A percentile compares a stretch with the other conserved stretches of the same genome.
These are phyloP conservation scores for Andrena bicolor DNA, from an alignment of 2,888 invertebrate genomes.

Conservation along the genomic window DNA sequence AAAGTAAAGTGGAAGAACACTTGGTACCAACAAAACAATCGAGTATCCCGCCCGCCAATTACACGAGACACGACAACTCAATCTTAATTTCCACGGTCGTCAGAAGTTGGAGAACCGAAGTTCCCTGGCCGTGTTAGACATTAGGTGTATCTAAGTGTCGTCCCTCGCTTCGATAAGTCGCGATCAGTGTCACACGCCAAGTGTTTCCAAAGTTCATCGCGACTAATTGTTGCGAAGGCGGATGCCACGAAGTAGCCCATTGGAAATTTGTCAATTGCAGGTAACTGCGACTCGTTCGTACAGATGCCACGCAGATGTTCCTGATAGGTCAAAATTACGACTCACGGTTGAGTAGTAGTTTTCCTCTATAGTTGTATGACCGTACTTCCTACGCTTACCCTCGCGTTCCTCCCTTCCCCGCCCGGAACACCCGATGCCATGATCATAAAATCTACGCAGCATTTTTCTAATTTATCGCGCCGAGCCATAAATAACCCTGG, in stretches of 20 bases:
- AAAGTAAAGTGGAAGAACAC: too few species aligned
- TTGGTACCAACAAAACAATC: neutral
- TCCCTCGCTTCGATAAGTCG: slow-evolving; percentile 60
- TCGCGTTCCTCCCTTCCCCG: slow-evolving; percentile 1
- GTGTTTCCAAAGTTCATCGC: slow-evolving; percentile 68
- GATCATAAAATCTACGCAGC: slow-evolving; percentile 46
- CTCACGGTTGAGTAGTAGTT: slow-evolving; percentile 57
- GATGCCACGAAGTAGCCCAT: slow-evolving; percentile 70
- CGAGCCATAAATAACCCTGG: neutral
- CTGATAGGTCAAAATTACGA: slow-evolving; percentile 71
- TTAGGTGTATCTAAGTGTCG: slow-evolving; percentile 43
- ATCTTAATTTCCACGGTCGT: slow-evolving; percentile 35
- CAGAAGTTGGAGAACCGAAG: slow-evolving; percentile 14
- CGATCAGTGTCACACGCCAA: slow-evolving; percentile 67
- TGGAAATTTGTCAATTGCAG: slow-evolving; percentile 76
- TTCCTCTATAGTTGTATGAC: slow-evolving; percentile 43
- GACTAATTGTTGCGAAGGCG: slow-evolving; percentile 71
- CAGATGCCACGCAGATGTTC: slow-evolving; percentile 71
- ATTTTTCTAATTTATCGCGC: slow-evolving; percentile 36
- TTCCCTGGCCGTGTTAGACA: slow-evolving; percentile 32
- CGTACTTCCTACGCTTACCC: slow-evolving; percentile 47
- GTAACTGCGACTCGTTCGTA: slow-evolving; percentile 64
- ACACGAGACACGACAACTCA: neutral
- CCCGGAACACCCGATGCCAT: slow-evolving; percentile 43
- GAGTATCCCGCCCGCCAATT: neutral